Evolutionary conservation across 1,140 invertebrate species (phyloP).

Genomic region (Leguminivora glycinivorella): DNA sequence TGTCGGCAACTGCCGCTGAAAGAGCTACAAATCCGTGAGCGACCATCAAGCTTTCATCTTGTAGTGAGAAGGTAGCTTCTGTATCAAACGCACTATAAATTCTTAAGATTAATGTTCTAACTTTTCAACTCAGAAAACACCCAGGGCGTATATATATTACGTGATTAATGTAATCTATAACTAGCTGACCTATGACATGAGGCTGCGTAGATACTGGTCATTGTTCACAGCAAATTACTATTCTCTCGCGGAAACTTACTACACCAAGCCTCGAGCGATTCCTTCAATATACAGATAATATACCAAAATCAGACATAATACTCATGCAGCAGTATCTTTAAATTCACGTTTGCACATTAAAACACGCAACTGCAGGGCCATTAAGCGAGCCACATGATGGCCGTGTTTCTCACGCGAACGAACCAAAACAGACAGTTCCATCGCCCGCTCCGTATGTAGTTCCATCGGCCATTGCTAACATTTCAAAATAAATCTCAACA

Average conservation of each 20-base stretch:
- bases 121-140: background rate
- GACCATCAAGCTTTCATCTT: slow-evolving; percentile 19
- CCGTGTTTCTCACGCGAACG: slow-evolving; percentile 53
- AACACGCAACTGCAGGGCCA: slow-evolving; percentile 48
- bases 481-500: slow-evolving; percentile 41
- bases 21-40: slow-evolving; percentile 25
- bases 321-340: slow-evolving; percentile 53
- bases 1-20: slow-evolving; percentile 27
- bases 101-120: slow-evolving; percentile 21
- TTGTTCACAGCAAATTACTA: slow-evolving; percentile 40
- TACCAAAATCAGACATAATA: slow-evolving; percentile 52
- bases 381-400: slow-evolving; percentile 46
- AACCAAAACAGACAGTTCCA: slow-evolving; percentile 33
- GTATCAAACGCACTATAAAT: slow-evolving; percentile 17
- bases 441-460: too few relatives aligned
- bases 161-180: slow-evolving; percentile 25
- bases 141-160: background rate
- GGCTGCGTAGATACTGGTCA: slow-evolving; percentile 36
- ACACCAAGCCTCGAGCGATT: slow-evolving; percentile 40
- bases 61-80: background rate
- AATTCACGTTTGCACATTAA: slow-evolving; percentile 60
- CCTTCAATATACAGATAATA: slow-evolving; percentile 50
- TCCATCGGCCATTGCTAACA: slow-evolving; percentile 33
- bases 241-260: slow-evolving; percentile 39
- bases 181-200: slow-evolving; percentile 19